Conservation (phyloP, 2,888 invertebrate species). For the Hirtodrosophila histrioides region DNA sequence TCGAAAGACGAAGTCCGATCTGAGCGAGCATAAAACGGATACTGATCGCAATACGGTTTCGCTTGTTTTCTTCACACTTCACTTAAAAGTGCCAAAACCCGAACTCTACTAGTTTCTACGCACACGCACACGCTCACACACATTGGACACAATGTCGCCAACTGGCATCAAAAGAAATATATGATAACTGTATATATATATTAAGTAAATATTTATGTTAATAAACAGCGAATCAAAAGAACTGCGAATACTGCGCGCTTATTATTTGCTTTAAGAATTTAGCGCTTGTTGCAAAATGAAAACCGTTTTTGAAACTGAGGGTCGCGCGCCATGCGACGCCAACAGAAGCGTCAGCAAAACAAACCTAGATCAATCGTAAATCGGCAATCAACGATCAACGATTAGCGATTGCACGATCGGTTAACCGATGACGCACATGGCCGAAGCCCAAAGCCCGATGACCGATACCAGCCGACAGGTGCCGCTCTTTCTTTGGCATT, state of each 20-base stretch:
- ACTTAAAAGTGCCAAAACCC: constrained; percentile 58
- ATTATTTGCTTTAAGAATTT: constrained; percentile 69
- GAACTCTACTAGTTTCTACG: constrained; percentile 63
- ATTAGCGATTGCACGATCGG: constrained; percentile 23
- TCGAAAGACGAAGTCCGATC: constrained; percentile 38
- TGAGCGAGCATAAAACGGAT: constrained; percentile 67
- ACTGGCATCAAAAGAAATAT: constrained; percentile 50
- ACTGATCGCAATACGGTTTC: constrained; percentile 58
- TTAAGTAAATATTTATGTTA: constrained; percentile 68
- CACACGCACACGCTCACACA: constrained; percentile 21
- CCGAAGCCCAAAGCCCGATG: neutral
- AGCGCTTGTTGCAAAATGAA: constrained; percentile 72
- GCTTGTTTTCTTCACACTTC: constrained; percentile 69
- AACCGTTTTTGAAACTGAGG: constrained; percentile 71
- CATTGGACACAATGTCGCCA: constrained; percentile 43
- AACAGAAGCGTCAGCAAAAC: constrained; percentile 27
- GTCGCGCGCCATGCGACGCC: constrained; percentile 53
- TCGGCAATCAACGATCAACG: constrained; percentile 20
- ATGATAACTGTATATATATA: constrained; percentile 56
- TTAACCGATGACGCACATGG: constrained; percentile 34
- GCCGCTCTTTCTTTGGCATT: neutral
- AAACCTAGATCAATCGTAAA: constrained; percentile 43
- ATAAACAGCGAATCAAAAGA: constrained; percentile 67
- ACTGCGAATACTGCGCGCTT: constrained; percentile 63
- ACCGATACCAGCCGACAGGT: constrained; percentile 19